phyloP scores from a whole-genome alignment of 2,113 vertebrate species.

The Andinoacara biseriatus region DNA sequence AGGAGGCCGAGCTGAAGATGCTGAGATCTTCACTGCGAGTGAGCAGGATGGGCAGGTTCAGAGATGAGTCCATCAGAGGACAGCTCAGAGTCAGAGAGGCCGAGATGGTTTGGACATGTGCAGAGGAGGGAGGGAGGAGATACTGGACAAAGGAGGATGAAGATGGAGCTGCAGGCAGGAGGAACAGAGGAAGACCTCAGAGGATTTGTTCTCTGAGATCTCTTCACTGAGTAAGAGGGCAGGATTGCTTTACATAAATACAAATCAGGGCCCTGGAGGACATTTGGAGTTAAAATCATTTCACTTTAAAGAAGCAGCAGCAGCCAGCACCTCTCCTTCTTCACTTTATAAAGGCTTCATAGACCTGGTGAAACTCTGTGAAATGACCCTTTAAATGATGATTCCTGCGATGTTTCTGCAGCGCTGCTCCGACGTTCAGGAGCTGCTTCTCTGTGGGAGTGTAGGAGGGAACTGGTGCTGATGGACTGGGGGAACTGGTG shows the following conservation, averaged over 20 bases:
- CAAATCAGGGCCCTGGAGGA: not conserved
- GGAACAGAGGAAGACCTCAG: no score
- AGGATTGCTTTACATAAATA: not conserved
- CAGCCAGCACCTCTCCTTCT: not conserved
- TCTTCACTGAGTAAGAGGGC: not conserved
- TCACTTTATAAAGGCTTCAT: not conserved
- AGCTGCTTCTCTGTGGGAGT: not conserved
- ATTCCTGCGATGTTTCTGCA: not conserved
- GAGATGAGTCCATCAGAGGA: no score
- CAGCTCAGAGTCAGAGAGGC: not conserved
- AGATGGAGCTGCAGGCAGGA: no score
- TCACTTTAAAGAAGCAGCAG: no score
- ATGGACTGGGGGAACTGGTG: constrained; percentile 76
- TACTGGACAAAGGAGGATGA: no score
- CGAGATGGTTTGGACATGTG: no score
- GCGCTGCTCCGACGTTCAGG: not conserved
- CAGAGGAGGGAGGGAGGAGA: no score
- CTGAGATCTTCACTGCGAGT: no score
- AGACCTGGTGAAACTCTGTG: not conserved
- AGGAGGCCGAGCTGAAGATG: no score
- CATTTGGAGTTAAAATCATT: not conserved
- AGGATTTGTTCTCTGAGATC: not conserved
- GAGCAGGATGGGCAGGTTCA: no score
- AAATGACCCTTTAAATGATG: not conserved
- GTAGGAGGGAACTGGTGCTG: constrained; percentile 8